phyloP scores from a whole-genome alignment of 2,113 vertebrate genomes.

The Oncorhynchus clarkii region DNA sequence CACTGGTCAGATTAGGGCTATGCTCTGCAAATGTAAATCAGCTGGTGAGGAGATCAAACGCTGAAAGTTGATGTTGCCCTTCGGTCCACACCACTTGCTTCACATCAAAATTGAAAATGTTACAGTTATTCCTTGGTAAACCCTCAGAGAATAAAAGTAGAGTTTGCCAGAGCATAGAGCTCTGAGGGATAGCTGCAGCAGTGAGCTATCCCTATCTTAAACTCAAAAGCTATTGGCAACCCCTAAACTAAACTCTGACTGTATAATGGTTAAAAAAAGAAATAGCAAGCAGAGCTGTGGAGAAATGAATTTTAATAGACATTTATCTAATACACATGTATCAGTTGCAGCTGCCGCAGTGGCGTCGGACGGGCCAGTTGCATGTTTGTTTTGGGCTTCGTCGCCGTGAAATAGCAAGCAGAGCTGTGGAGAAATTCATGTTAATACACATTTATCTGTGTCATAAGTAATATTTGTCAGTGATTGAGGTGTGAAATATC shows the following conservation, averaged over 20 bases:
- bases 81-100: conserved; percentile 53
- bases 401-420: too few species aligned
- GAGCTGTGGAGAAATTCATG: too few species aligned
- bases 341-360: too few species aligned
- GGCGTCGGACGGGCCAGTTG: too few species aligned
- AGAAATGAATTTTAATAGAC: neutral
- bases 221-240: conserved; percentile 11
- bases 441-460: too few species aligned
- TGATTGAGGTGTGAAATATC: too few species aligned
- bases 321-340: neutral
- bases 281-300: neutral
- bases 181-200: conserved; percentile 10
- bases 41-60: conserved; percentile 67
- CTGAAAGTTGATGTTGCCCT: conserved; percentile 61
- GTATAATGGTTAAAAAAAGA: neutral
- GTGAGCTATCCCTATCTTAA: conserved; percentile 12
- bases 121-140: conserved; percentile 55
- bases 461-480: too few species aligned
- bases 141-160: conserved; percentile 55
- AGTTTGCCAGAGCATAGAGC: conserved; percentile 38
- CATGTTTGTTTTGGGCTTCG: too few species aligned
- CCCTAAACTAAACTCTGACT: neutral
- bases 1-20: conserved; percentile 57
- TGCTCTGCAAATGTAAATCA: conserved; percentile 69
- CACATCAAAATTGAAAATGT: conserved; percentile 61